These are phyloP conservation scores for Esox lucius DNA, from an alignment of 2,797 vertebrate species.

Conservation along the genomic window DNA sequence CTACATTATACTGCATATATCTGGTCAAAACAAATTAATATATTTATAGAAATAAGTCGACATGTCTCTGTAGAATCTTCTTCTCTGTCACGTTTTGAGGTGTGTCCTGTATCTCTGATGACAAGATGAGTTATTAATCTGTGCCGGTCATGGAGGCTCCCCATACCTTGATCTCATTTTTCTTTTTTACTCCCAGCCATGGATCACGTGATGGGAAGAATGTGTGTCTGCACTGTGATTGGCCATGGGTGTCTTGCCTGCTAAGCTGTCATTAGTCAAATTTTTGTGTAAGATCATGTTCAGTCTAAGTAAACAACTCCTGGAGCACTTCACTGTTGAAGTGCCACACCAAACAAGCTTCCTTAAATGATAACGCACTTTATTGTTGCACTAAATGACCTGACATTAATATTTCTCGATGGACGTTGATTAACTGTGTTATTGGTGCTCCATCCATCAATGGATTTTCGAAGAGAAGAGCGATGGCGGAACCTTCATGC, in stretches of 20 bases:
- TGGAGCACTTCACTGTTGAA: conserved; percentile 36
- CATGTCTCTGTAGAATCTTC: no score
- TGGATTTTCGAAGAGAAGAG: conserved; percentile 47
- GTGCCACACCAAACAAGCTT: conserved; percentile 49
- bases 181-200: not conserved
- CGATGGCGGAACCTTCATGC: conserved; percentile 61
- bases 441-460: conserved; percentile 62
- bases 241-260: conserved; percentile 1
- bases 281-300: conserved; percentile 19
- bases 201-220: not conserved
- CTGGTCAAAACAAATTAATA: no score
- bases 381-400: conserved; percentile 62
- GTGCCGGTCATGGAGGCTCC: not conserved
- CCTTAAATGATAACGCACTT: conserved; percentile 37
- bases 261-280: not conserved
- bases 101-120: no score
- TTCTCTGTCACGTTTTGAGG: no score
- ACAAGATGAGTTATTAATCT: no score
- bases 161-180: not conserved
- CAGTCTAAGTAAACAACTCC: conserved; percentile 21
- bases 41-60: no score
- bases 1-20: no score
- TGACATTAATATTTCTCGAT: conserved; percentile 64
- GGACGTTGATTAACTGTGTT: conserved; percentile 64
- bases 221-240: not conserved